These are phyloP conservation scores for Dioctria linearis DNA, from an alignment of 2,888 invertebrate species.

Conservation along the genomic window DNA sequence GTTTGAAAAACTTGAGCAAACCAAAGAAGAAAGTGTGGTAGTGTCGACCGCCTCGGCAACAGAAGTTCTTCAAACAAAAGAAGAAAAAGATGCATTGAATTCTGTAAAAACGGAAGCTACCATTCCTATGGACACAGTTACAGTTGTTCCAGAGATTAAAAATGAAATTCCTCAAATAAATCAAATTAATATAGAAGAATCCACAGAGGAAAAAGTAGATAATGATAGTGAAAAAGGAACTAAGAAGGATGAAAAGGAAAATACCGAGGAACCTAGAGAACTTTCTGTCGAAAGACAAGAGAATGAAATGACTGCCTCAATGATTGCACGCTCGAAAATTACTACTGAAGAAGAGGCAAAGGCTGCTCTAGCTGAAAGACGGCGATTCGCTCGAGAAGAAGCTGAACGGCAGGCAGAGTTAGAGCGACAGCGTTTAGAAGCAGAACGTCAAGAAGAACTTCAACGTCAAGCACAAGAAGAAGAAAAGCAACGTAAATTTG, in stretches of 20 bases:
- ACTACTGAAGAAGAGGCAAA: constrained; percentile 95
- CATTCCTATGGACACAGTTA: constrained; percentile 60
- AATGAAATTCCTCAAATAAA: constrained; percentile 63
- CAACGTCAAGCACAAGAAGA: constrained; percentile 84
- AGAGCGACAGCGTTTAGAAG: constrained; percentile 82
- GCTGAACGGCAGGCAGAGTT: constrained; percentile 91
- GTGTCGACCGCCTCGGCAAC: constrained; percentile 62
- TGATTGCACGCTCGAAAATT: constrained; percentile 80
- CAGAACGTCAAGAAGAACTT: constrained; percentile 81
- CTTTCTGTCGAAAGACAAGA: constrained; percentile 63
- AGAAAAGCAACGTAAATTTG: constrained; percentile 85
- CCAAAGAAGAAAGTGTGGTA: constrained; percentile 29
- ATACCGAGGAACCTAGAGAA: constrained; percentile 65
- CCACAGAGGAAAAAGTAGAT: constrained; percentile 67
- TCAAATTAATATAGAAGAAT: constrained; percentile 58
- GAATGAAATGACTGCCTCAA: constrained; percentile 74
- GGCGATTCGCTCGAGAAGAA: constrained; percentile 90
- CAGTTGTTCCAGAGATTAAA: constrained; percentile 54
- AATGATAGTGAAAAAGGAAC: constrained; percentile 63
- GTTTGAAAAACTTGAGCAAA: constrained; percentile 63
- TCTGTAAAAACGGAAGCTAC: constrained; percentile 66
- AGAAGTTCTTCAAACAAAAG: constrained; percentile 68
- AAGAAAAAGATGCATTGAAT: constrained; percentile 70
- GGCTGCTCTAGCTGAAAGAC: constrained; percentile 91
- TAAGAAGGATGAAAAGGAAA: constrained; percentile 66